Evolutionary conservation across 2,113 vertebrate species (phyloP), one percentile per base, ranked within the genome.

Genomic region (Tachuris rubrigastra): DNA sequence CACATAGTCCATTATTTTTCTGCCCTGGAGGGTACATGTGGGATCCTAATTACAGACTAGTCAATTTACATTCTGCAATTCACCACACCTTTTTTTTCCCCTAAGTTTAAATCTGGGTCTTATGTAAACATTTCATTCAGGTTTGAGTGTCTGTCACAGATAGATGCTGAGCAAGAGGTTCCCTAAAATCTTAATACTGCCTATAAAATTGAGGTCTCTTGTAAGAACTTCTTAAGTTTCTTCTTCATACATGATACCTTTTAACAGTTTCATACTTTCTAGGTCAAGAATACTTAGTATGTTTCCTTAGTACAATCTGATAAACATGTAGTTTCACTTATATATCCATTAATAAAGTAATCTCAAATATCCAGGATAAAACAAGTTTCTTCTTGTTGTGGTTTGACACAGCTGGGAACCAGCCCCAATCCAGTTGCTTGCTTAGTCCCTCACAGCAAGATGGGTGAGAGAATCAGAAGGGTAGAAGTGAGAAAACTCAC

Each of bases 31-130:
- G 14, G 23, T 41, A 85, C 52, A 44, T 62, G 37, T 31, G 15
- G 31, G 47, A 46, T 93, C 35, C 65, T 91, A 89, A 95, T 91
- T 96, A 96, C n/a, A 95, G 49, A 23, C 18, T 53, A 74, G 62
- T 47, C 35, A 68, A 27, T 78, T 72, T 79, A 73, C 17, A 37
- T 85, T 91, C 49, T 82, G 66, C 30, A 73, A 20, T 56, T 95
- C 23, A 37, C 19, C 41, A 55, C 12, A 81, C 19, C 4, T 60
- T 89, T 52, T n/a, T 63, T 44, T 35, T 9, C 46, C n/a, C 33
- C 21, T 59, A 63, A 67, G 33, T 91, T 74, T 85, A 78, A 85
- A 72, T 89, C 8, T n/a, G 18, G 15, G 18, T 50, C 42, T 13
- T 85, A 8, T 42, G 28, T 59, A 84, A 81, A 46, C 13, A n/a